phyloP scores from a whole-genome alignment of 2,888 invertebrate genomes.

The Lasioglossum leucozonium region DNA sequence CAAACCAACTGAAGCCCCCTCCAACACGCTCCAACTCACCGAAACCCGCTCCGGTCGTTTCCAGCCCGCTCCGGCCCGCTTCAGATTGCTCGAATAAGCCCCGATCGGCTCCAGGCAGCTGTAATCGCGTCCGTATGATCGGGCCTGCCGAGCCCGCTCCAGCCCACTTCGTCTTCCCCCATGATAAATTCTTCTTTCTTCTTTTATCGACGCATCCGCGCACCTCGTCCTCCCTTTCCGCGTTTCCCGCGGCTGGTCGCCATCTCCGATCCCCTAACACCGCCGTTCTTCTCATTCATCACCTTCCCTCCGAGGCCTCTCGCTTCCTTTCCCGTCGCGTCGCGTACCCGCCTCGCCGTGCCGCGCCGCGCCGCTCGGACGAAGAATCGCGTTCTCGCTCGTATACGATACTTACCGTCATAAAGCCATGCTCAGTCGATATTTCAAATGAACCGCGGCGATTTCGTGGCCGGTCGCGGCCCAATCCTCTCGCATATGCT shows the following conservation, averaged over 20 bases:
- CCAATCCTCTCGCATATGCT: constrained; percentile 8
- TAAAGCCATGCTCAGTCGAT: constrained; percentile 64
- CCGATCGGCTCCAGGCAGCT: background rate
- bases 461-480: constrained; percentile 34
- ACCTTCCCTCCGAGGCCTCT: constrained; percentile 50
- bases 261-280: background rate
- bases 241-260: constrained; percentile 5
- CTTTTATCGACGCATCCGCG: constrained; percentile 7
- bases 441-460: constrained; percentile 59
- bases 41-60: background rate
- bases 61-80: background rate
- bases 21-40: background rate
- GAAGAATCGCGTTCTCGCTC: constrained; percentile 23
- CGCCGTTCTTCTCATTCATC: constrained; percentile 54
- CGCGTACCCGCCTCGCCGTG: constrained; percentile 8
- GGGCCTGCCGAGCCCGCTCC: constrained; percentile 1
- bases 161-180: background rate
- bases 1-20: background rate
- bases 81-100: constrained; percentile 6
- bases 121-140: constrained; percentile 12
- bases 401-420: constrained; percentile 67
- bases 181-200: constrained; percentile 1
- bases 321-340: constrained; percentile 46
- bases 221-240: constrained; percentile 23
- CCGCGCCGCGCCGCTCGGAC: background rate